These are phyloP conservation scores for Elysia crispata DNA, from an alignment of 2,888 invertebrate genomes.

Conservation along the genomic window DNA sequence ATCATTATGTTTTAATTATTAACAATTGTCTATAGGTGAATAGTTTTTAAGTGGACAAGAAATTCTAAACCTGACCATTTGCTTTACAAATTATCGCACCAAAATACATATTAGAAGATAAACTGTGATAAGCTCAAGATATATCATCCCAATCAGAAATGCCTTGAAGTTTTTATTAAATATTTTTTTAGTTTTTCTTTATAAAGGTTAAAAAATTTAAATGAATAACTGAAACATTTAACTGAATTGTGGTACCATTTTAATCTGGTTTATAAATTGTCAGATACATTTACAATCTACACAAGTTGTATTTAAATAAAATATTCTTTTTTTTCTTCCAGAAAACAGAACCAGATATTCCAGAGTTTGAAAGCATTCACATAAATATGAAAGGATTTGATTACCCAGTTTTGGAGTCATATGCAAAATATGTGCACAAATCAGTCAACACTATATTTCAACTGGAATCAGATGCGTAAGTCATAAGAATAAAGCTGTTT, in stretches of 20 bases:
- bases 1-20: too few relatives aligned
- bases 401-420: slow-evolving; percentile 88
- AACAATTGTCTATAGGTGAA: too few relatives aligned
- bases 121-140: too few relatives aligned
- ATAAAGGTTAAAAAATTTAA: too few relatives aligned
- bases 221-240: too few relatives aligned
- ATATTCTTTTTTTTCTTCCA: slow-evolving; percentile 41
- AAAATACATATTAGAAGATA: too few relatives aligned
- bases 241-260: neutral
- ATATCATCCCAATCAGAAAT: too few relatives aligned
- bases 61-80: too few relatives aligned
- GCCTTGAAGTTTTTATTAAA: too few relatives aligned
- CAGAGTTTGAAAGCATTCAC: slow-evolving; percentile 84
- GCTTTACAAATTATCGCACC: too few relatives aligned
- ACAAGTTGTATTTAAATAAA: neutral
- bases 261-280: neutral
- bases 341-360: slow-evolving; percentile 72
- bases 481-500: neutral
- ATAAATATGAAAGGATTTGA: slow-evolving; percentile 90
- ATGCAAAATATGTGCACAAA: slow-evolving; percentile 84
- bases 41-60: too few relatives aligned
- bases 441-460: slow-evolving; percentile 59
- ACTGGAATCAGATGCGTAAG: slow-evolving; percentile 63
- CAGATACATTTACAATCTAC: neutral
- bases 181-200: too few relatives aligned